Conservation (phyloP, 1,140 invertebrate genomes). For the Macrosteles quadrilineatus region DNA sequence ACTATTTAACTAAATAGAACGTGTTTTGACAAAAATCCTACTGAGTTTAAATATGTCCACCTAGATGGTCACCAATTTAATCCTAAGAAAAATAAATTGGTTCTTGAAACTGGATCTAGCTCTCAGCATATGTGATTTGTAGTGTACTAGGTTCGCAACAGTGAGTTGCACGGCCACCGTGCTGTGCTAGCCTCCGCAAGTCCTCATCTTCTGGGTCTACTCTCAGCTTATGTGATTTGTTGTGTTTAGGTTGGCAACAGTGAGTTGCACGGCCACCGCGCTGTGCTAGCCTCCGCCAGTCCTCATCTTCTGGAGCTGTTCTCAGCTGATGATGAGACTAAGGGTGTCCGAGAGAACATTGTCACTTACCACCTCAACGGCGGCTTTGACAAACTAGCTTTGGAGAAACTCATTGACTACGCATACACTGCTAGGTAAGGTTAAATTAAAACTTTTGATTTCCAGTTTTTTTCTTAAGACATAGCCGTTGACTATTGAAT, state of each 20-base stretch:
- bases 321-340: slow-evolving; percentile 56
- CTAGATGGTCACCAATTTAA: no score
- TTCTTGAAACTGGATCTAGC: no score
- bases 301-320: slow-evolving; percentile 79
- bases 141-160: slow-evolving; percentile 60
- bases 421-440: slow-evolving; percentile 70
- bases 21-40: no score
- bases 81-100: no score
- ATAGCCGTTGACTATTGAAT: no score
- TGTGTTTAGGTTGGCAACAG: slow-evolving; percentile 62
- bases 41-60: no score
- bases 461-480: no score
- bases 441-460: no score
- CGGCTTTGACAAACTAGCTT: slow-evolving; percentile 65
- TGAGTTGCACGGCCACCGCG: slow-evolving; percentile 74
- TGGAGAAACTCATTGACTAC: slow-evolving; percentile 76
- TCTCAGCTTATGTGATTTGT: no score
- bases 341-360: slow-evolving; percentile 49
- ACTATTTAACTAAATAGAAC: no score
- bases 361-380: slow-evolving; percentile 67
- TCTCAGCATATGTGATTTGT: no score
- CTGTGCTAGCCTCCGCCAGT: slow-evolving; percentile 73
- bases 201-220: slow-evolving; percentile 76
- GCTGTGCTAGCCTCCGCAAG: slow-evolving; percentile 75
- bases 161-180: slow-evolving; percentile 73